phyloP scores from a whole-genome alignment of 2,888 invertebrate species.

The Amorpha juglandis region DNA sequence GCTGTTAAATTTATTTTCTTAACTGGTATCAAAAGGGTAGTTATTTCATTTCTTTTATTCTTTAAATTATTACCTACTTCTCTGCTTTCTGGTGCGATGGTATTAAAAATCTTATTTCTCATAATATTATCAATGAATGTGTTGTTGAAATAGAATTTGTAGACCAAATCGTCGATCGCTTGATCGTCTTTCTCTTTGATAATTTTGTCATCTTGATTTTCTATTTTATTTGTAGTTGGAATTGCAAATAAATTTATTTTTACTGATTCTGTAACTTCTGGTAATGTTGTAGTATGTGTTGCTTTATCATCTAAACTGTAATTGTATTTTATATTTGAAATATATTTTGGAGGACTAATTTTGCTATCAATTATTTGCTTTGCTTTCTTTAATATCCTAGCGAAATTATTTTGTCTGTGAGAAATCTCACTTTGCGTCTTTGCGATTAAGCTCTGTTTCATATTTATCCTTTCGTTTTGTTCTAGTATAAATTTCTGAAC shows the following conservation, averaged over 20 bases:
- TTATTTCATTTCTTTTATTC: slow-evolving; percentile 58
- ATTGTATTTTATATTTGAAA: slow-evolving; percentile 32
- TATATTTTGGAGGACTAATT: slow-evolving; percentile 33
- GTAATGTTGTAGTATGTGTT: slow-evolving; percentile 38
- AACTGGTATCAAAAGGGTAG: slow-evolving; percentile 61
- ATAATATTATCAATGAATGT: slow-evolving; percentile 73
- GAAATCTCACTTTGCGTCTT: slow-evolving; percentile 74
- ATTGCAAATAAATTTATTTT: slow-evolving; percentile 74
- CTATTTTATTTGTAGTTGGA: slow-evolving; percentile 51
- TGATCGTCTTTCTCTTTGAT: slow-evolving; percentile 71
- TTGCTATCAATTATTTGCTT: slow-evolving; percentile 59
- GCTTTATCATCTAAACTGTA: slow-evolving; percentile 29
- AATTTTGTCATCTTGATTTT: slow-evolving; percentile 66
- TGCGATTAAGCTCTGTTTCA: slow-evolving; percentile 67
- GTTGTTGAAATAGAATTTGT: slow-evolving; percentile 78
- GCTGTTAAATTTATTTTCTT: slow-evolving; percentile 40
- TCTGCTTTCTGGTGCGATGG: slow-evolving; percentile 47
- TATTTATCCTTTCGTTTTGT: slow-evolving; percentile 73
- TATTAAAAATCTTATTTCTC: slow-evolving; percentile 62
- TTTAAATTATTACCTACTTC: slow-evolving; percentile 48
- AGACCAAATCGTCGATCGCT: slow-evolving; percentile 72
- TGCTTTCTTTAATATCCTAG: slow-evolving; percentile 68
- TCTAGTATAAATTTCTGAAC: slow-evolving; percentile 70
- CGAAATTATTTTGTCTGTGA: slow-evolving; percentile 70
- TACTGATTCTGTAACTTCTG: slow-evolving; percentile 55